phyloP scores from a whole-genome alignment of 2,797 vertebrate genomes.

The Aselliscus stoliczkanus region DNA sequence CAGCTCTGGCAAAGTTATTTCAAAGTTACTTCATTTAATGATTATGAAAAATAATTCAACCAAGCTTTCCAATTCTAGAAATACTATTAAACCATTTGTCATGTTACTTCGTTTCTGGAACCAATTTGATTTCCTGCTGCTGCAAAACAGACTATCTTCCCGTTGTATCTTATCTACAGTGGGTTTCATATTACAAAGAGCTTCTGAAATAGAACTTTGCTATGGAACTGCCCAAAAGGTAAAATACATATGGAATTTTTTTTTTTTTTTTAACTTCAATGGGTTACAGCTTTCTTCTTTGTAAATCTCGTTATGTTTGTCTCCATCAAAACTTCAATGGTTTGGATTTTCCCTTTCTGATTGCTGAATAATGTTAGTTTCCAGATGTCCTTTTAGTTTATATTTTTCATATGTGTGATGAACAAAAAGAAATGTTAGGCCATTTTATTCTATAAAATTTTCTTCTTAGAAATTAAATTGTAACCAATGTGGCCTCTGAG shows the following conservation, averaged over 20 bases:
- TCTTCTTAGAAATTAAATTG: constrained; percentile 64
- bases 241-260: constrained; percentile 66
- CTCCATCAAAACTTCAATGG: constrained; percentile 54
- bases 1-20: constrained; percentile 10
- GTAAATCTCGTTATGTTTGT: constrained; percentile 54
- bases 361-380: constrained; percentile 55
- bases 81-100: constrained; percentile 65
- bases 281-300: constrained; percentile 60
- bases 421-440: constrained; percentile 48
- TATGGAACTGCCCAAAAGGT: constrained; percentile 62
- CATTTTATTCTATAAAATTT: constrained; percentile 51
- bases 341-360: constrained; percentile 68
- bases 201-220: constrained; percentile 67
- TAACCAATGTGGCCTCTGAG: constrained; percentile 49
- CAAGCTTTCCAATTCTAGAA: constrained; percentile 56
- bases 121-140: constrained; percentile 68
- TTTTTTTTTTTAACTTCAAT: constrained; percentile 47
- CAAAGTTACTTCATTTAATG: constrained; percentile 43
- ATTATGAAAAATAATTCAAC: constrained; percentile 60
- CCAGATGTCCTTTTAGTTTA: constrained; percentile 66
- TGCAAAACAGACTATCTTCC: constrained; percentile 69
- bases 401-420: constrained; percentile 46
- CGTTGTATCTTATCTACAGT: constrained; percentile 67
- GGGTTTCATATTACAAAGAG: constrained; percentile 67
- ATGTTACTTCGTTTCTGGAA: constrained; percentile 67